Base-by-base conservation (phyloP, 2,113 vertebrate species). In the Phyllostomus discolor region DNA sequence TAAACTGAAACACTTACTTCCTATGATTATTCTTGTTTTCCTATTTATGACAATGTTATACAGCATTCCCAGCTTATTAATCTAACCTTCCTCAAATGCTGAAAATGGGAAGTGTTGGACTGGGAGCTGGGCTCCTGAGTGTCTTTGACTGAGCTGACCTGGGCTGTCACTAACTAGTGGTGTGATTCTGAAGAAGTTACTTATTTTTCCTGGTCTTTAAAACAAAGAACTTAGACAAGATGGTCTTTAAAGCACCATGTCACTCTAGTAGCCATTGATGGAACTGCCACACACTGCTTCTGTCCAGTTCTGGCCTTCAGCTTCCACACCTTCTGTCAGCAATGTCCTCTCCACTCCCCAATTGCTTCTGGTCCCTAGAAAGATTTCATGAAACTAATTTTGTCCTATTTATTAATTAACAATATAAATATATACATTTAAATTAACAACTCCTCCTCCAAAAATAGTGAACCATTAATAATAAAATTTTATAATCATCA, bases 401-500 rank as follows among this genome's bases (percentile, higher is more conserved):
- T 97, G 80, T 67, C 72, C 59, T 78, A 96, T 94, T 97, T 66
- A 95, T 97, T 98, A 97, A 97, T 97, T 97, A 98, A 88, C 93
- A 96, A 97, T 97, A 93, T 96, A 98, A 97, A 97, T 96, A 97
- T 73, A 98, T 96, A 97, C 7, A 0, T 97, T 97, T 97, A 95
- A 97, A 98, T 97, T 97, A 98, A 97, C 94, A 97, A 96, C 96
- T 97, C 78, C 81, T 97, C 91, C 76, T 97, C 91, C 97, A 87
- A 96, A 97, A 98, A 95, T 95, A 96, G 94, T 93, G 91, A 94
- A 57, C 96, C 97, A 97, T 98, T 97, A 98, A 98, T 98, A 98
- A 97, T 96, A 94, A 96, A 97, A 98, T 98, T 98, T 98, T 98
- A 98, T 93, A 97, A 95, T 97, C 97, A 91, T 78, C 97, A 81